Evolutionary conservation across 1,140 invertebrate genomes (phyloP).

Genomic region (Bombus terrestris): DNA sequence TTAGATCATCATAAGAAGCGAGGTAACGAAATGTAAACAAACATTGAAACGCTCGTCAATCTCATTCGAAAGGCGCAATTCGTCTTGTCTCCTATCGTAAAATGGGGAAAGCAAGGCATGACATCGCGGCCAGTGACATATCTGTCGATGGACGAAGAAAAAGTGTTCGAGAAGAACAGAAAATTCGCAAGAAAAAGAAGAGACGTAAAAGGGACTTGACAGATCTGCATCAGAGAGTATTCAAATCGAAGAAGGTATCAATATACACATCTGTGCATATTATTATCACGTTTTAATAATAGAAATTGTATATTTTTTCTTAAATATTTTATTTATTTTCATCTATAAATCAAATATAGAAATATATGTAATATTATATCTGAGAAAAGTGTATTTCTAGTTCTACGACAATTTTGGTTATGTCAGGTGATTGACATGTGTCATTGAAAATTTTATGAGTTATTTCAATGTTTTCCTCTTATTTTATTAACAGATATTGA

Average conservation of each 20-base stretch:
- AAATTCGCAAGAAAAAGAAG: slow-evolving; percentile 17
- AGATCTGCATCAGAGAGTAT: slow-evolving; percentile 2
- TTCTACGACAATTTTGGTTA: slow-evolving; percentile 11
- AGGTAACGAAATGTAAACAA: slow-evolving; percentile 36
- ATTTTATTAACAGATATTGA: not conserved
- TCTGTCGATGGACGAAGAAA: not conserved
- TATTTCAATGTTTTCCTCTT: not conserved
- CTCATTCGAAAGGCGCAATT: not conserved
- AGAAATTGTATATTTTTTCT: no score
- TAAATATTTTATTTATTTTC: not conserved
- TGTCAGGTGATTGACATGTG: slow-evolving; percentile 4
- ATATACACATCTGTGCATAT: not conserved
- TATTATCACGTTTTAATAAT: not conserved
- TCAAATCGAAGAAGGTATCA: slow-evolving; percentile 13
- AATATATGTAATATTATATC: not conserved
- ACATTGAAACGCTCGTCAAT: slow-evolving; percentile 2
- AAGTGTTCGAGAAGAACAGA: not conserved
- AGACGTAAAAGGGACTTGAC: slow-evolving; percentile 20
- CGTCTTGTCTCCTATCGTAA: not conserved
- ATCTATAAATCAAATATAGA: not conserved
- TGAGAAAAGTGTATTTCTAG: not conserved
- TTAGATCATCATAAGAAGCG: slow-evolving; percentile 6
- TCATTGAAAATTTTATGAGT: not conserved
- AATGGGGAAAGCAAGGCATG: slow-evolving; percentile 10
- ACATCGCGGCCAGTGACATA: not conserved